Evolutionary conservation across 2,888 invertebrate species (phyloP), one percentile per base, ranked within the genome.

Genomic region (Cephus sareptanus): DNA sequence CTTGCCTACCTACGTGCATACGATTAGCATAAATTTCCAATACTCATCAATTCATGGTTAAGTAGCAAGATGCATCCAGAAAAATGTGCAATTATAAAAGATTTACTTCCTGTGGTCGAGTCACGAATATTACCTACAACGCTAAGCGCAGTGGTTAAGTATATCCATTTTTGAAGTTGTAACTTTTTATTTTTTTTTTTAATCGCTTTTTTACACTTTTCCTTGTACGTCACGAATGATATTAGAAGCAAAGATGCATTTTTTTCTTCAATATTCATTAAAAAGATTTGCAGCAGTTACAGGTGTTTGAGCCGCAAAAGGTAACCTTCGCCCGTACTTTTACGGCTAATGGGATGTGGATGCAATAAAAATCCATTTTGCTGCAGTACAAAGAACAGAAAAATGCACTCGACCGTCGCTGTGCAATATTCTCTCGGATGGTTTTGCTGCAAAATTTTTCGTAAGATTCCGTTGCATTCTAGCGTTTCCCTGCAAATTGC

Each of bases 311-410:
- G 74, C 68, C 75, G 31, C 77, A 79, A 76, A 77, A 56, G 69
- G 80, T 56, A 75, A 77, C 73, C 31, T 83, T 84, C 79, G 77
- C 77, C 74, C 83, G 80, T 73, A 75, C 71, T 15, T 76, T 73
- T 76, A 79, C 68, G 74, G 75, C n/a, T 70, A 70, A 74, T 34
- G 73, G 71, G 73, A 75, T 75, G 77, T 71, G 74, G 79, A 79
- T 77, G 76, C 56, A 56, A 56, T 56, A 56, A 56, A 56, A 56
- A 56, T 56, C 56, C 23, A 56, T 40, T 40, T 40, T 23, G 6
- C 40, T 9, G 6, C 40, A 40, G 6, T 40, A 40, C 40, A 40
- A 40, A 40, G 40, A 23, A 56, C 56, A 23, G 2, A 56, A 56
- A 56, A 56, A 56, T 56, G 9, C 56, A 56, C 9, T 56, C 23